These are phyloP conservation scores for Myiothlypis chrysogaster DNA, from an alignment of 2,797 vertebrate genomes.

Conservation along the genomic window DNA sequence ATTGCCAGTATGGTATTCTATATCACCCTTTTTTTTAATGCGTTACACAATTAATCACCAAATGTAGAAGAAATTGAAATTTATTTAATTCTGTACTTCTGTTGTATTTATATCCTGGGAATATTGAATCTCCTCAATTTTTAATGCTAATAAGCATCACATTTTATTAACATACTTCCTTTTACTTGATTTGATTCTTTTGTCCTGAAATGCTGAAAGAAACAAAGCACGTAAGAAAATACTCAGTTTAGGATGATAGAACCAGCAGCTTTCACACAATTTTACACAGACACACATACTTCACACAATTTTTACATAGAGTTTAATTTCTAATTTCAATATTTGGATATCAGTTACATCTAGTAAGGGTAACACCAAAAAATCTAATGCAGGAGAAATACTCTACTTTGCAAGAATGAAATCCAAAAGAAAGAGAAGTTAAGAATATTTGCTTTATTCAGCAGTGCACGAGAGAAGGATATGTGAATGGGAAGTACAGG, in stretches of 20 bases:
- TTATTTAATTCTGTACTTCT: neutral
- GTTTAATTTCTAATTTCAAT: neutral
- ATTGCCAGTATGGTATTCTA: neutral
- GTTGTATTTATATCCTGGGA: neutral
- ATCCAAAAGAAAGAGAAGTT: neutral
- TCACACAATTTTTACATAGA: neutral
- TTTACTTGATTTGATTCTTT: neutral
- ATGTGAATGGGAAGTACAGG: neutral
- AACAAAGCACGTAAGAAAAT: neutral
- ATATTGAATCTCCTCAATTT: neutral
- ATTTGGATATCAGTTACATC: neutral
- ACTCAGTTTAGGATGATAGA: neutral
- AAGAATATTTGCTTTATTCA: neutral
- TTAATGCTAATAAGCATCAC: neutral
- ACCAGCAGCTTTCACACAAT: neutral
- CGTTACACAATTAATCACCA: neutral
- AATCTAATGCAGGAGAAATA: neutral
- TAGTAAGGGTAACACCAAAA: neutral
- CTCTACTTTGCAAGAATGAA: neutral
- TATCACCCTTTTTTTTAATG: neutral
- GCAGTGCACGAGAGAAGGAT: neutral
- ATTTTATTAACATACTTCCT: neutral
- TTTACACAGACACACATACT: neutral
- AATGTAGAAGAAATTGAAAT: neutral
- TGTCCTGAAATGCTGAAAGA: neutral